These are phyloP conservation scores for Gorilla gorilla DNA, from an alignment of 2,113 vertebrate species.

Conservation along the genomic window DNA sequence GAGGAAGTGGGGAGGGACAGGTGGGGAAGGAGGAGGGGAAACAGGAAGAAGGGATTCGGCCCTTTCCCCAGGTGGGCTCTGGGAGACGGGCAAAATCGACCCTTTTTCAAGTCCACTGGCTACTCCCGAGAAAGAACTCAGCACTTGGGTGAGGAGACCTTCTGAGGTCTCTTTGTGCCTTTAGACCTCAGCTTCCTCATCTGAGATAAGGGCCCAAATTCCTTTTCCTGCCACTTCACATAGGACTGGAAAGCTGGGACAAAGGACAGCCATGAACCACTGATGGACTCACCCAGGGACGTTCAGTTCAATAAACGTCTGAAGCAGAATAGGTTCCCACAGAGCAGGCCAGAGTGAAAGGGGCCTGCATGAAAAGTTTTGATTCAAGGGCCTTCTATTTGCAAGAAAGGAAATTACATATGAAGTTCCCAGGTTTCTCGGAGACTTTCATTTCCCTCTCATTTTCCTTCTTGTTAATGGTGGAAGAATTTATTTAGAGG, in stretches of 20 bases:
- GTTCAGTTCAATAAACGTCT: fast-evolving
- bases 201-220: neutral
- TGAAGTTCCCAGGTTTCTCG: neutral
- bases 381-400: neutral
- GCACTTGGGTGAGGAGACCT: neutral
- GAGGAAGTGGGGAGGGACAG: neutral
- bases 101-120: fast-evolving
- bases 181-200: neutral
- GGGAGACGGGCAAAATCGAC: fast-evolving
- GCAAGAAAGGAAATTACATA: neutral
- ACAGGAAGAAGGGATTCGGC: fast-evolving
- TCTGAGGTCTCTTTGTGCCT: neutral
- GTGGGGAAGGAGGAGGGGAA: too few relatives aligned
- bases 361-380: fast-evolving
- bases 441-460: neutral
- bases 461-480: neutral
- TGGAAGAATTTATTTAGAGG: neutral
- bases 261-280: fast-evolving
- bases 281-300: fast-evolving
- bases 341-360: neutral
- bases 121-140: neutral
- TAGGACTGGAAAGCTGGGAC: neutral
- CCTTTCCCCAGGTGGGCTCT: fast-evolving
- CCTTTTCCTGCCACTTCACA: neutral
- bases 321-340: neutral